Conservation (phyloP, 2,113 vertebrate genomes). For the Aepyceros melampus region DNA sequence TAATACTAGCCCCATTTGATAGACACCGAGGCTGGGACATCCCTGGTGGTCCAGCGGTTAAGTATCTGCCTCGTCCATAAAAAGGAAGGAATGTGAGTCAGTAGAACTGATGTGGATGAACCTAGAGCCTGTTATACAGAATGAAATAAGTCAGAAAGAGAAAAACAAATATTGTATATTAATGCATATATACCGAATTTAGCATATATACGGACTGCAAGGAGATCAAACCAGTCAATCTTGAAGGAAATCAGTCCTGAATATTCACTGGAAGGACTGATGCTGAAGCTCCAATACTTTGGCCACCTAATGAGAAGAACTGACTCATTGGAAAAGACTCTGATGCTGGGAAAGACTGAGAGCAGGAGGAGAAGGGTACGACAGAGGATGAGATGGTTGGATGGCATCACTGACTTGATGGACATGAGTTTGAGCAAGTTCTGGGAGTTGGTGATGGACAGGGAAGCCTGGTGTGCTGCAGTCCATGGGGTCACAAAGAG, state of each 20-base stretch:
- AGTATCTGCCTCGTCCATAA: background rate
- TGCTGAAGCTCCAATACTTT: background rate
- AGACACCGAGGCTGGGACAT: background rate
- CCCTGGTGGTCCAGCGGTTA: background rate
- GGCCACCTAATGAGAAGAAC: accelerated
- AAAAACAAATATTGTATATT: background rate
- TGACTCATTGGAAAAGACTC: background rate
- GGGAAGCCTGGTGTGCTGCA: background rate
- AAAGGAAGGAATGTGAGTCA: background rate
- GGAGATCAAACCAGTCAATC: background rate
- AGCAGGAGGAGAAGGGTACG: accelerated
- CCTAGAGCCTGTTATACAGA: background rate
- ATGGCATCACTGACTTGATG: background rate
- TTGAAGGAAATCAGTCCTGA: background rate
- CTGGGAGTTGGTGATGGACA: background rate
- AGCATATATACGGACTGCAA: background rate
- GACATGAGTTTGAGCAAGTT: background rate
- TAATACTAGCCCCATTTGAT: background rate
- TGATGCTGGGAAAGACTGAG: background rate
- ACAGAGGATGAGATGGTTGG: background rate
- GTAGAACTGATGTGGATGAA: background rate
- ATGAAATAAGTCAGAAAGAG: background rate
- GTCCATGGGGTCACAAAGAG: background rate
- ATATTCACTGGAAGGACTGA: background rate
- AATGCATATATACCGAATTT: background rate